Conservation (phyloP, 2,113 vertebrate genomes). For the Sinocyclocheilus anshuiensis region DNA sequence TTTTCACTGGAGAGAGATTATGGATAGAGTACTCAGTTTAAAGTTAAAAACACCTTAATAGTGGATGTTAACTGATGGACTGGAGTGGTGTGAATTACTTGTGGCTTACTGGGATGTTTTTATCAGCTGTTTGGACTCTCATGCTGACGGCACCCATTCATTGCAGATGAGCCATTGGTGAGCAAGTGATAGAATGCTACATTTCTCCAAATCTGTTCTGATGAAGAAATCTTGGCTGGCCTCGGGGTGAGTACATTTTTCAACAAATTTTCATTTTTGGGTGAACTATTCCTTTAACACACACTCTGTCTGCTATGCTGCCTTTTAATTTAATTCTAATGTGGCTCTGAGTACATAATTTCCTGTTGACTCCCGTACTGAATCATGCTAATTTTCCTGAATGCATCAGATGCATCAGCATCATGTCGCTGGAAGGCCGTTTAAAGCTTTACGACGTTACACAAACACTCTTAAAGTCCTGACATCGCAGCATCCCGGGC, state of each 20-base stretch:
- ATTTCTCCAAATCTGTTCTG: neutral
- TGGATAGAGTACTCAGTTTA: neutral
- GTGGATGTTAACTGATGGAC: neutral
- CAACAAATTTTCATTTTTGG: neutral
- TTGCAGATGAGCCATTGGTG: too few relatives aligned
- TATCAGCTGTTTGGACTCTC: neutral
- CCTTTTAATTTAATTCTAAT: neutral
- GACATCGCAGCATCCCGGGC: constrained; percentile 1
- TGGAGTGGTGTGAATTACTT: neutral
- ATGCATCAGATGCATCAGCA: neutral
- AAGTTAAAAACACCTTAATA: neutral
- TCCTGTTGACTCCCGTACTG: neutral
- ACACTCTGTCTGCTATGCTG: neutral
- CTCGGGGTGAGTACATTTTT: neutral
- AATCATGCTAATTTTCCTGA: neutral
- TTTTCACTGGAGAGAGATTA: neutral
- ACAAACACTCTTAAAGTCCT: constrained; percentile 42
- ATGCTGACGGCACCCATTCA: neutral
- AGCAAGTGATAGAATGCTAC: neutral
- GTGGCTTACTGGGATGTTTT: neutral
- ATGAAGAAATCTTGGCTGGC: neutral
- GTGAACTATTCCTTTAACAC: too few relatives aligned
- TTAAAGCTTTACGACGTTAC: constrained; percentile 33
- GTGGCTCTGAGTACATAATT: neutral
- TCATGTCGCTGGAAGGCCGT: neutral